Conservation (phyloP, 2,888 invertebrate species). For the Nomada fucata region DNA sequence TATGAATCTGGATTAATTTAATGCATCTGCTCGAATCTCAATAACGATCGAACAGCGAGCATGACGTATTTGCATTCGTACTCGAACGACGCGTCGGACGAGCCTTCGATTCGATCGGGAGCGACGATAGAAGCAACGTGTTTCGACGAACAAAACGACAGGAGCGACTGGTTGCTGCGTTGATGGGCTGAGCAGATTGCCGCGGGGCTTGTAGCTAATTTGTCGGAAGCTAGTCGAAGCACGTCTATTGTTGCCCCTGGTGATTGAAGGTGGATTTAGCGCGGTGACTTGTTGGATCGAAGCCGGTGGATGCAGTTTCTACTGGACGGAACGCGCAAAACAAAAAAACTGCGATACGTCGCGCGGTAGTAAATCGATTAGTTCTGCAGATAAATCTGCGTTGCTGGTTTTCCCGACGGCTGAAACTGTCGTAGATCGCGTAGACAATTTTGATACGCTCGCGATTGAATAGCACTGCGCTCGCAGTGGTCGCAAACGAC, state of each 20-base stretch:
- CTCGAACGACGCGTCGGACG: neutral
- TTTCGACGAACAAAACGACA: conserved; percentile 4
- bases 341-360: neutral
- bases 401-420: too few relatives aligned
- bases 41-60: conserved; percentile 72
- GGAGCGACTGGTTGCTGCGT: neutral
- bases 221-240: neutral
- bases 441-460: too few relatives aligned
- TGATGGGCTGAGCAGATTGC: conserved; percentile 9
- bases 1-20: conserved; percentile 81
- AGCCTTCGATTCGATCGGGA: conserved; percentile 6
- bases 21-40: conserved; percentile 74
- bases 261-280: neutral
- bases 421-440: too few relatives aligned
- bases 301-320: neutral
- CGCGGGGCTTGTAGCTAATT: conserved; percentile 12
- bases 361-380: too few relatives aligned
- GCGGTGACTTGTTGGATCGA: too few relatives aligned
- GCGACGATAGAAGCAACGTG: conserved; percentile 10
- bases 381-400: too few relatives aligned
- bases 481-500: too few relatives aligned
- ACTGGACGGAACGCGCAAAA: too few relatives aligned
- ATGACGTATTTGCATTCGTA: conserved; percentile 71
- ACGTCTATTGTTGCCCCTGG: neutral
- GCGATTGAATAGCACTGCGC: too few relatives aligned